These are phyloP conservation scores for Brachionus calyciflorus DNA, from an alignment of 1,140 invertebrate genomes.

Conservation along the genomic window DNA sequence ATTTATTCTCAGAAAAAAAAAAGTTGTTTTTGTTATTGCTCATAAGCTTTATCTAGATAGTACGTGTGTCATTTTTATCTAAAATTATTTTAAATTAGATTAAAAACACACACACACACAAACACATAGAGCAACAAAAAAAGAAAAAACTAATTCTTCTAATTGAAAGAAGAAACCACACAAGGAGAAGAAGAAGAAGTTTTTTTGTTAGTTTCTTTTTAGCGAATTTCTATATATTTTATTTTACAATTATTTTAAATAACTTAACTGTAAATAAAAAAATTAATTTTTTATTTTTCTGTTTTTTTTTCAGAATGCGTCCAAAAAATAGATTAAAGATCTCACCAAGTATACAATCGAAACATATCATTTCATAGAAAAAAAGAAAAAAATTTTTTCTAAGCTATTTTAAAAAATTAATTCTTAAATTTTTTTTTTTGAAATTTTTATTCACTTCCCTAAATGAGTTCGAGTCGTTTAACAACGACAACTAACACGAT, in stretches of 20 bases:
- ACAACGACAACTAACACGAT: neutral
- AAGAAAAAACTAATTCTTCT: neutral
- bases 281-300: neutral
- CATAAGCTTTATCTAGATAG: constrained; percentile 17
- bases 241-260: neutral
- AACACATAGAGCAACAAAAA: neutral
- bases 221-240: no score
- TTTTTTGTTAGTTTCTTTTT: no score
- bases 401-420: neutral
- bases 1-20: no score
- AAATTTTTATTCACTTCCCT: neutral
- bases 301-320: constrained; percentile 27
- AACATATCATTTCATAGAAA: constrained; percentile 31
- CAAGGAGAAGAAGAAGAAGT: no score
- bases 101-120: neutral
- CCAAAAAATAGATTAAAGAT: constrained; percentile 45
- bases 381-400: neutral
- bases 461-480: constrained; percentile 36
- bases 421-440: neutral
- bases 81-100: constrained; percentile 27
- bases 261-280: constrained; percentile 27
- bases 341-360: constrained; percentile 21
- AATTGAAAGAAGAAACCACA: neutral
- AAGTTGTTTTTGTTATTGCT: neutral
- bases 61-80: neutral